phyloP scores from a whole-genome alignment of 2,888 invertebrate genomes.

The Schrankia costaestrigalis region DNA sequence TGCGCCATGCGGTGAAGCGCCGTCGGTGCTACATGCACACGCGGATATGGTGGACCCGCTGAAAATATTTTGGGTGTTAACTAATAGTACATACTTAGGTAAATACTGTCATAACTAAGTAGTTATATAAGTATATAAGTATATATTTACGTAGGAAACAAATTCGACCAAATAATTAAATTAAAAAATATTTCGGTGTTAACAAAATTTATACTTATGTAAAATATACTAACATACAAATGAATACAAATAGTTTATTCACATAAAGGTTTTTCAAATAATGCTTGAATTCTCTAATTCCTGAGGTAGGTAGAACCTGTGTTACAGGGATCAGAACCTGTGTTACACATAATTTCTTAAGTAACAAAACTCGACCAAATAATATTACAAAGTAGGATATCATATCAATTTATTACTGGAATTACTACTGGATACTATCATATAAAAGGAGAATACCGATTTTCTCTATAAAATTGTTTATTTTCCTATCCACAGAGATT shows the following conservation, averaged over 20 bases:
- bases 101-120: conserved; percentile 33
- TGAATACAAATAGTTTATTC: no score
- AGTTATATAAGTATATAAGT: neutral
- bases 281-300: no score
- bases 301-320: no score
- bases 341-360: no score
- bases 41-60: conserved; percentile 89
- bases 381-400: conserved; percentile 10
- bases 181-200: no score
- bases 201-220: no score
- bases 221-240: no score
- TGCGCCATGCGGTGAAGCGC: conserved; percentile 74
- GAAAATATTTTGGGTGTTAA: conserved; percentile 91
- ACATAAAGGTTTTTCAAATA: no score
- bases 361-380: conserved; percentile 1
- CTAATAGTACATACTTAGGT: conserved; percentile 91
- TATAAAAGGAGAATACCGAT: conserved; percentile 30
- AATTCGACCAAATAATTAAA: no score
- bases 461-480: conserved; percentile 44
- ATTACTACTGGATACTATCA: conserved; percentile 25
- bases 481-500: conserved; percentile 40
- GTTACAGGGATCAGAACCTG: no score
- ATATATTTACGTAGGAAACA: neutral
- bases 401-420: conserved; percentile 21
- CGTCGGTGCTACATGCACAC: conserved; percentile 54